These are phyloP conservation scores for Araneus ventricosus DNA, from an alignment of 1,140 invertebrate species.

Conservation along the genomic window DNA sequence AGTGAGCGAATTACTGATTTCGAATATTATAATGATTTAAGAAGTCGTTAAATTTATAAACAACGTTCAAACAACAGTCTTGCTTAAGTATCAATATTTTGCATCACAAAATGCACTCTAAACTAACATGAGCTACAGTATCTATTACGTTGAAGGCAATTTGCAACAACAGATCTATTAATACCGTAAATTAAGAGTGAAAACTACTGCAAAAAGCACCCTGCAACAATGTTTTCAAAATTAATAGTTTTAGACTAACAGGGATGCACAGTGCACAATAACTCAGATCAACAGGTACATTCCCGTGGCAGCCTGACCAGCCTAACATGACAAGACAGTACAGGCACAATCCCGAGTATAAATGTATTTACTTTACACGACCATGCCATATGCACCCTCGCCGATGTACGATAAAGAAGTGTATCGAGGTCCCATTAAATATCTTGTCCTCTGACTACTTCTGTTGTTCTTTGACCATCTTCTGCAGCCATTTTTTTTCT, in stretches of 20 bases:
- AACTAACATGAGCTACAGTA: no score
- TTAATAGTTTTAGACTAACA: background rate
- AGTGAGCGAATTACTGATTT: no score
- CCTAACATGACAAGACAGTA: constrained; percentile 57
- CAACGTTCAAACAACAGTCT: no score
- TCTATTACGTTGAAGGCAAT: no score
- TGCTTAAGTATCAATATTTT: no score
- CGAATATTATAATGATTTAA: no score
- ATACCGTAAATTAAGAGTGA: background rate
- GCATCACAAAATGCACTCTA: no score
- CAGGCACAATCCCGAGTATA: constrained; percentile 31
- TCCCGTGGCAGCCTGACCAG: constrained; percentile 2
- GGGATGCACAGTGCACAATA: constrained; percentile 34
- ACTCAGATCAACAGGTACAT: constrained; percentile 65
- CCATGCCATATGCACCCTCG: constrained; percentile 85
- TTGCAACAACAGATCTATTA: background rate
- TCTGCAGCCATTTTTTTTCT: constrained; percentile 74
- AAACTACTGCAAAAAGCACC: background rate
- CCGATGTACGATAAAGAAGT: constrained; percentile 83
- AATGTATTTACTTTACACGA: constrained; percentile 82
- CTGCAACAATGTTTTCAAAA: background rate
- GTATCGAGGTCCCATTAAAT: constrained; percentile 84
- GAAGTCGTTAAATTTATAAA: no score
- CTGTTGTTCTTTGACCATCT: constrained; percentile 65
- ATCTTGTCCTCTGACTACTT: constrained; percentile 81